Conservation (phyloP, 2,888 invertebrate species). For the Drosophila barbarae region DNA sequence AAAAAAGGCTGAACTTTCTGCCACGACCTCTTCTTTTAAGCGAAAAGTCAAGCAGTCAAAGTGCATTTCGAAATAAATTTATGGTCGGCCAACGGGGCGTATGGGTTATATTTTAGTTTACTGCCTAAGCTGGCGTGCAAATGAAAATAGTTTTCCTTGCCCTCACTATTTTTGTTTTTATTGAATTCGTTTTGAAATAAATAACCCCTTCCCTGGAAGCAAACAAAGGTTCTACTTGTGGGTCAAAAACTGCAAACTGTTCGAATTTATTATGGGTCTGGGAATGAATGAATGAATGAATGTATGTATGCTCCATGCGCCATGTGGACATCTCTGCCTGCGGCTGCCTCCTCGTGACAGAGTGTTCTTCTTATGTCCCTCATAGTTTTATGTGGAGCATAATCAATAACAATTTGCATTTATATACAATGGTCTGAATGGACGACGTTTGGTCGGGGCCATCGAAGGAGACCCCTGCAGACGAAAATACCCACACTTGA, state of each 20-base stretch:
- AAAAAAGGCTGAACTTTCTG: slow-evolving; percentile 19
- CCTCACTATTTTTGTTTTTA: slow-evolving; percentile 6
- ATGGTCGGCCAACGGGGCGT: slow-evolving; percentile 48
- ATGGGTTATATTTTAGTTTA: slow-evolving; percentile 57
- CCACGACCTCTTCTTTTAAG: slow-evolving; percentile 17
- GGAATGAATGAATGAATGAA: slow-evolving; percentile 1
- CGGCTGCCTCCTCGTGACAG: slow-evolving; percentile 17
- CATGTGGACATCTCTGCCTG: slow-evolving; percentile 10
- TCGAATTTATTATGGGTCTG: slow-evolving; percentile 44
- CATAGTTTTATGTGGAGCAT: slow-evolving; percentile 59
- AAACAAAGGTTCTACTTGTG: slow-evolving; percentile 28
- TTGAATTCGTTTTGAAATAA: slow-evolving; percentile 35
- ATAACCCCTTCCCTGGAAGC: neutral
- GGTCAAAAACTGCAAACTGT: slow-evolving; percentile 44
- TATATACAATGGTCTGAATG: slow-evolving; percentile 45
- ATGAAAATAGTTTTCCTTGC: slow-evolving; percentile 45
- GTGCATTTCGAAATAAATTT: slow-evolving; percentile 63
- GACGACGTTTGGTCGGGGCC: slow-evolving; percentile 28
- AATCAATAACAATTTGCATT: slow-evolving; percentile 74
- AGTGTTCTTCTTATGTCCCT: slow-evolving; percentile 39
- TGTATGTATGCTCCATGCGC: neutral
- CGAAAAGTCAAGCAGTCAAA: slow-evolving; percentile 71
- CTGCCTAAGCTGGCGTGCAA: slow-evolving; percentile 39
- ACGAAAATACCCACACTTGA: slow-evolving; percentile 26
- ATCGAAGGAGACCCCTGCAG: slow-evolving; percentile 22